A percentile compares a stretch with the other conserved stretches of the same genome.
Evolutionary conservation across 2,888 invertebrate genomes (phyloP).

Genomic region (Leucophora obtusa): DNA sequence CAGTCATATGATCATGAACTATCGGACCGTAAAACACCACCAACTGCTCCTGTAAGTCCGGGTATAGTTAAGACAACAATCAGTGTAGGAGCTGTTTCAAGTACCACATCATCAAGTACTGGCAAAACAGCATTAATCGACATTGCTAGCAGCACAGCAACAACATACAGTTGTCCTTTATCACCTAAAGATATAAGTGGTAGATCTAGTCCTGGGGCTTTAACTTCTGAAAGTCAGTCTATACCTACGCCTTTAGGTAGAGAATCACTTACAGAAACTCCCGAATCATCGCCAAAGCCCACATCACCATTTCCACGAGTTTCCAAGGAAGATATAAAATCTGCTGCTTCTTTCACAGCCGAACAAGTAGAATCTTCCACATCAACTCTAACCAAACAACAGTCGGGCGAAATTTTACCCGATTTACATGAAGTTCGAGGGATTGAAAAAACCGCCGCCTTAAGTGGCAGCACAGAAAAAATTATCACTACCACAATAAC

Average conservation of each 20-base stretch:
- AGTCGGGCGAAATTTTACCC: conserved; percentile 71
- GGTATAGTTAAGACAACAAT: conserved; percentile 79
- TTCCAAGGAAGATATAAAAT: conserved; percentile 74
- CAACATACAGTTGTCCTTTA: conserved; percentile 76
- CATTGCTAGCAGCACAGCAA: conserved; percentile 67
- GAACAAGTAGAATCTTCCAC: conserved; percentile 70
- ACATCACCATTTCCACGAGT: conserved; percentile 78
- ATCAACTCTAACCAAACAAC: conserved; percentile 45
- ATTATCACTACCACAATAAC: conserved; percentile 78
- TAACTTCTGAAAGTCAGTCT: conserved; percentile 81
- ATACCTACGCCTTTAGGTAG: conserved; percentile 82
- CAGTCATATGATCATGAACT: conserved; percentile 67
- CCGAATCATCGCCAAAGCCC: conserved; percentile 78
- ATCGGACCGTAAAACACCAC: conserved; percentile 81
- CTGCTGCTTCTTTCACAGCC: conserved; percentile 68
- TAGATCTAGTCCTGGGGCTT: conserved; percentile 78
- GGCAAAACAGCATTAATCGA: conserved; percentile 67
- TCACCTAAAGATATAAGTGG: conserved; percentile 78
- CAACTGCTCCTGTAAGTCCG: conserved; percentile 85
- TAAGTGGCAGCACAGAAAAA: conserved; percentile 76
- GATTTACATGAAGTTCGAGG: conserved; percentile 77
- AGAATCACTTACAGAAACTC: conserved; percentile 80
- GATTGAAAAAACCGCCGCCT: conserved; percentile 73
- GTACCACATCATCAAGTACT: conserved; percentile 72
- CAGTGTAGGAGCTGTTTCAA: conserved; percentile 72